A percentile compares a stretch with the other conserved stretches of the same genome.
These are phyloP conservation scores for Bombus terrestris DNA, from an alignment of 1,140 invertebrate genomes.

Conservation along the genomic window DNA sequence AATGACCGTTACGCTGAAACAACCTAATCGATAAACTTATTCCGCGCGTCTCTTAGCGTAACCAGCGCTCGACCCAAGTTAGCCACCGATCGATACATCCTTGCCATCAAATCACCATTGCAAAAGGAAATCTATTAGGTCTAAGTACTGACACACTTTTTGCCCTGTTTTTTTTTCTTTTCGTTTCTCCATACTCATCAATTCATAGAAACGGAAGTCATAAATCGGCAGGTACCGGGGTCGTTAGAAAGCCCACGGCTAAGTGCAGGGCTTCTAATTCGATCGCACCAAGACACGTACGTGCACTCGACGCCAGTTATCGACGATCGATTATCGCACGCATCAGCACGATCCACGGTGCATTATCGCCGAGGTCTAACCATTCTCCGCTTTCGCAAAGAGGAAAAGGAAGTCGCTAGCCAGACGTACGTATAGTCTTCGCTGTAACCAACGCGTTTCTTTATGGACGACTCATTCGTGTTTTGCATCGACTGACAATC, in stretches of 20 bases:
- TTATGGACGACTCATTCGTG: neutral
- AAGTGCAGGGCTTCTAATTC: neutral
- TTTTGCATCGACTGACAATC: conserved; percentile 18
- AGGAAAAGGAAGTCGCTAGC: neutral
- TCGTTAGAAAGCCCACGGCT: neutral
- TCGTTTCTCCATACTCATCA: neutral
- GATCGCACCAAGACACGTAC: neutral
- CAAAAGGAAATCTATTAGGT: neutral
- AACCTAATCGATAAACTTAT: neutral
- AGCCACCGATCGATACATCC: neutral
- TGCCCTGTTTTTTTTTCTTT: neutral
- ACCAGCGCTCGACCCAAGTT: neutral
- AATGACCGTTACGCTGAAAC: neutral
- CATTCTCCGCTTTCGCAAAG: neutral
- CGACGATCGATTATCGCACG: conserved; percentile 31
- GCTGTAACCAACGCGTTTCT: neutral
- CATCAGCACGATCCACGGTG: conserved; percentile 14
- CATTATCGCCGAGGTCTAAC: neutral
- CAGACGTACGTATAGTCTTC: neutral
- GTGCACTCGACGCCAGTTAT: neutral
- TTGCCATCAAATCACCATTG: neutral
- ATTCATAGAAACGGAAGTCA: neutral
- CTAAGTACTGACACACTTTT: neutral
- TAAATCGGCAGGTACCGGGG: no score
- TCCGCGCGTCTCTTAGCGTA: neutral